Conservation (phyloP, 2,888 invertebrate genomes). For the Hanleya hanleyi region DNA sequence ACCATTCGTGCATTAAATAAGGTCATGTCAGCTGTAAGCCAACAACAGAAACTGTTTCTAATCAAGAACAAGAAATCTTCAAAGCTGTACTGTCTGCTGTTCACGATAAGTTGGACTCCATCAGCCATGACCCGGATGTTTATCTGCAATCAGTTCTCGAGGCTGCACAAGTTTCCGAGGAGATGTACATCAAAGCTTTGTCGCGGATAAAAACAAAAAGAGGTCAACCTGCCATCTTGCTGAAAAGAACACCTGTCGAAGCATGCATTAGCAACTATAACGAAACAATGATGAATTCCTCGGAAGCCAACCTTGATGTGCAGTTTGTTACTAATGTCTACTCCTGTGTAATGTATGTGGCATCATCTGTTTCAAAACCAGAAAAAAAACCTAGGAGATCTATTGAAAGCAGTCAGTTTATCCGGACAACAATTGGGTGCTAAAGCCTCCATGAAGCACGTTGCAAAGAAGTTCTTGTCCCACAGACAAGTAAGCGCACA, state of each 20-base stretch:
- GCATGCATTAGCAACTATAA: conserved; percentile 28
- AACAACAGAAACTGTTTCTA: too few species aligned
- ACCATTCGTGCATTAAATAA: too few species aligned
- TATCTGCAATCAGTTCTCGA: too few species aligned
- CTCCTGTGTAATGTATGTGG: too few species aligned
- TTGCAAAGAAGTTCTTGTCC: too few species aligned
- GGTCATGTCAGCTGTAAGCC: too few species aligned
- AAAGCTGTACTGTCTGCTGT: background rate
- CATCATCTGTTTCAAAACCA: too few species aligned
- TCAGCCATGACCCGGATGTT: conserved; percentile 1
- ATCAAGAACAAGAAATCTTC: too few species aligned
- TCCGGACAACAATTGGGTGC: conserved; percentile 16
- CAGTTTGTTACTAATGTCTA: conserved; percentile 39
- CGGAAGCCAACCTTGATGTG: conserved; percentile 39
- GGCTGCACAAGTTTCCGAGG: conserved; percentile 20
- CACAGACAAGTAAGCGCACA: conserved; percentile 38
- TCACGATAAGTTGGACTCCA: background rate
- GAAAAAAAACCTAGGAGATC: conserved; percentile 29
- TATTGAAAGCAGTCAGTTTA: conserved; percentile 27
- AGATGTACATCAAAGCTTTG: conserved; percentile 19
- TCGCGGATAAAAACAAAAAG: conserved; percentile 31
- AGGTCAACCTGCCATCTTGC: conserved; percentile 29
- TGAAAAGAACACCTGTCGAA: conserved; percentile 17
- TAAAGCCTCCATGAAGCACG: too few species aligned
- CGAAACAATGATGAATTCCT: conserved; percentile 19